A percentile compares a stretch with the other conserved stretches of the same genome.
Evolutionary conservation across 2,113 vertebrate species (phyloP).

Genomic region (Ellobius talpinus): DNA sequence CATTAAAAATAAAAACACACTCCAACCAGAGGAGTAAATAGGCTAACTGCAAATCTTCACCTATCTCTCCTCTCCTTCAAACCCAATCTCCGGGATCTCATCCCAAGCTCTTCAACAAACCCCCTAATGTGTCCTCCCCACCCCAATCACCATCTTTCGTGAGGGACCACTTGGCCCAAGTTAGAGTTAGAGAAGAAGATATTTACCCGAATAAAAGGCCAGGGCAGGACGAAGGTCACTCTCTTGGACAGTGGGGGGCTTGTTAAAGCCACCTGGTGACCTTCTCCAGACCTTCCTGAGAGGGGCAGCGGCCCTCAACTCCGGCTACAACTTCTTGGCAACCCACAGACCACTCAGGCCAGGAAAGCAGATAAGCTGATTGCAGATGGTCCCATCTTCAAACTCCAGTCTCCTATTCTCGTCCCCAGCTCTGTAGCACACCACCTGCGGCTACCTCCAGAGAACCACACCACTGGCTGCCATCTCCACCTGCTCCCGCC

Average conservation of each 20-base stretch:
- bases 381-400: not conserved
- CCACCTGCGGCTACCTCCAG: not conserved
- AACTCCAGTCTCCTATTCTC: not conserved
- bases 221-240: too few relatives aligned
- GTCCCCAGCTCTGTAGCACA: not conserved
- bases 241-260: too few relatives aligned
- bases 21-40: not conserved
- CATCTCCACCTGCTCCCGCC: not conserved
- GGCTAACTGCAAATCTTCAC: not conserved
- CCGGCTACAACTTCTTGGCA: not conserved
- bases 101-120: not conserved
- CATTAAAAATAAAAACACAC: conserved; percentile 3
- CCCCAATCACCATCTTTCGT: too few relatives aligned
- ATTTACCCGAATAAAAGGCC: too few relatives aligned
- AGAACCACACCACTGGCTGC: too few relatives aligned
- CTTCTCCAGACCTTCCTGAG: too few relatives aligned
- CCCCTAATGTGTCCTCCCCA: not conserved
- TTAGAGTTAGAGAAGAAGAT: too few relatives aligned
- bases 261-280: too few relatives aligned
- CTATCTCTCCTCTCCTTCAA: not conserved
- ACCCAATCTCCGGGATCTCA: not conserved
- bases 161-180: too few relatives aligned
- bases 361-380: not conserved
- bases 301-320: not conserved
- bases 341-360: not conserved